phyloP scores from a whole-genome alignment of 2,797 vertebrate genomes.

The Silurus lanzhouensis region DNA sequence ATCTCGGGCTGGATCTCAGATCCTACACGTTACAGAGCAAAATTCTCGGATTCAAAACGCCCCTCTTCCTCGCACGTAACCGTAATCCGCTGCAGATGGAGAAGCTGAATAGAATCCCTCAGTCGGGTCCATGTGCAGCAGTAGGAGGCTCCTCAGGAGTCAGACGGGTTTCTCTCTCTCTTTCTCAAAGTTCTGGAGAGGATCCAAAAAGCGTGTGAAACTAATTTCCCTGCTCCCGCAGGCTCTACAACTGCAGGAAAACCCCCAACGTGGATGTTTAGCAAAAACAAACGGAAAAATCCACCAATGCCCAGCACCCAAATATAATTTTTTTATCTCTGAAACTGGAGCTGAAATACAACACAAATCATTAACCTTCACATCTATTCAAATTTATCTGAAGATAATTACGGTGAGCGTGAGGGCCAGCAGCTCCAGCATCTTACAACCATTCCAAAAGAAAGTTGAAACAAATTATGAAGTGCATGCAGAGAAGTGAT shows the following conservation, averaged over 20 bases:
- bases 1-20: no score
- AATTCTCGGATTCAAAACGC: neutral
- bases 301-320: neutral
- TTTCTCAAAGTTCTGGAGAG: slow-evolving; percentile 32
- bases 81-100: slow-evolving; percentile 21
- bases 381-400: neutral
- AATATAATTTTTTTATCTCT: no score
- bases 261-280: neutral
- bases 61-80: slow-evolving; percentile 22
- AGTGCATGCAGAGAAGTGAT: no score
- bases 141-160: neutral
- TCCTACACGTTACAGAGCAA: neutral
- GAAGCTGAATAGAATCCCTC: slow-evolving; percentile 14
- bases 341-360: neutral
- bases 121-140: neutral
- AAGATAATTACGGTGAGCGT: neutral
- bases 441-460: neutral
- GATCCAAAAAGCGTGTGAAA: slow-evolving; percentile 38
- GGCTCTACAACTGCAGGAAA: neutral
- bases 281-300: neutral
- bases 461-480: neutral
- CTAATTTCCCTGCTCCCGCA: neutral
- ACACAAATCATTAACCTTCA: neutral
- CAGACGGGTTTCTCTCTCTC: neutral
- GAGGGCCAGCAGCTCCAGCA: no score